These are phyloP conservation scores for Zaprionus davidi DNA, from an alignment of 1,140 invertebrate genomes.

Conservation along the genomic window DNA sequence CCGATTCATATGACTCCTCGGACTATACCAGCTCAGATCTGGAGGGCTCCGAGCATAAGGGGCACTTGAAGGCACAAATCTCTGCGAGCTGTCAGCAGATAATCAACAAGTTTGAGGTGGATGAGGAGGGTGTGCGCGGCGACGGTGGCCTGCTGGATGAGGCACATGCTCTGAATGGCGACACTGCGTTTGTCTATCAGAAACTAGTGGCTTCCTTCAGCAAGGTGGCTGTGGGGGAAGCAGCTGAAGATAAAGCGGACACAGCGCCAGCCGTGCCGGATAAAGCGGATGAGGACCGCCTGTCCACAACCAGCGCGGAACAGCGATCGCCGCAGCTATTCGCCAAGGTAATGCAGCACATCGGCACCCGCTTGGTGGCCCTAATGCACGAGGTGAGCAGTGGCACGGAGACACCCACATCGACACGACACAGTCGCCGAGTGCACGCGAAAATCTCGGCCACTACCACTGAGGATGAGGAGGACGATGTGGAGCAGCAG, in stretches of 20 bases:
- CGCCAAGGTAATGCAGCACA: slow-evolving; percentile 96
- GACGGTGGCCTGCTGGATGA: slow-evolving; percentile 86
- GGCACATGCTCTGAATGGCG: slow-evolving; percentile 86
- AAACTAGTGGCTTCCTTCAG: slow-evolving; percentile 92
- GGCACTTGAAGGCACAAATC: slow-evolving; percentile 92
- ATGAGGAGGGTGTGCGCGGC: slow-evolving; percentile 85
- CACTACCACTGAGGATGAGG: slow-evolving; percentile 92
- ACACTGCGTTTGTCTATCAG: slow-evolving; percentile 93
- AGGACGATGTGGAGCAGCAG: slow-evolving; percentile 82
- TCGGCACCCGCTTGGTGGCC: slow-evolving; percentile 93
- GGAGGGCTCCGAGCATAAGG: slow-evolving; percentile 88
- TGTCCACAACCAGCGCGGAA: slow-evolving; percentile 75
- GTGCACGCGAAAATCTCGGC: slow-evolving; percentile 87
- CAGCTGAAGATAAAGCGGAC: slow-evolving; percentile 2
- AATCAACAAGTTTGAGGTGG: slow-evolving; percentile 91
- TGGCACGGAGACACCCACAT: slow-evolving; percentile 86
- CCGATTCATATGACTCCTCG: slow-evolving; percentile 95
- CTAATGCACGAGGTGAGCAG: slow-evolving; percentile 96
- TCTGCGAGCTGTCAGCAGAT: slow-evolving; percentile 94
- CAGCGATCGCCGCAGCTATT: slow-evolving; percentile 94
- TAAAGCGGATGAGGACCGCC: slow-evolving; percentile 46
- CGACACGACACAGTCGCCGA: slow-evolving; percentile 84
- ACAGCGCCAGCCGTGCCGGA: background rate
- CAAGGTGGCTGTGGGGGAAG: slow-evolving; percentile 87
- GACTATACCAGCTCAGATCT: slow-evolving; percentile 95